Conservation (phyloP, 2,113 vertebrate genomes). For the Carassius gibelio region DNA sequence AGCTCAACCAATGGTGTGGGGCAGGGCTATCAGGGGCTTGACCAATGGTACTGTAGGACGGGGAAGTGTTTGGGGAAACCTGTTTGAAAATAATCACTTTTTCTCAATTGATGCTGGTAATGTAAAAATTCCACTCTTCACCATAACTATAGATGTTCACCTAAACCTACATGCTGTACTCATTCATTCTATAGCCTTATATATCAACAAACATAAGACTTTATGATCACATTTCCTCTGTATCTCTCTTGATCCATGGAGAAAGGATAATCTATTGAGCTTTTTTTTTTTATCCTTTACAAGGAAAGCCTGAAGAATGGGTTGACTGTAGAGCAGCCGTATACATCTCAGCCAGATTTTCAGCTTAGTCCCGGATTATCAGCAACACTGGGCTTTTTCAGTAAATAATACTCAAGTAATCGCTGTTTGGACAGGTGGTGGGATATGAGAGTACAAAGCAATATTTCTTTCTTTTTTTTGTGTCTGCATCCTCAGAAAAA, state of each 20-base stretch:
- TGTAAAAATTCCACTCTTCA: neutral
- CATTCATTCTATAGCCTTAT: neutral
- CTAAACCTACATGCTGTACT: neutral
- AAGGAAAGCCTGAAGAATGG: slow-evolving; percentile 47
- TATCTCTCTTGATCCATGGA: neutral
- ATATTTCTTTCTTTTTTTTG: neutral
- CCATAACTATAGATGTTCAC: neutral
- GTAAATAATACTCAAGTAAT: slow-evolving; percentile 62
- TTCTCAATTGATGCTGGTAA: neutral
- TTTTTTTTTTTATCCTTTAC: slow-evolving; percentile 44
- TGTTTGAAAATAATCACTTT: neutral
- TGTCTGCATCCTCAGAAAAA: neutral
- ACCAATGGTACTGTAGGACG: neutral
- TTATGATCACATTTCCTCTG: neutral
- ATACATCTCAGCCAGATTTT: slow-evolving; percentile 61
- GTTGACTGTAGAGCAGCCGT: slow-evolving; percentile 42
- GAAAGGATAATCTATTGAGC: slow-evolving; percentile 45
- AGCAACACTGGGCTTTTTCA: slow-evolving; percentile 56
- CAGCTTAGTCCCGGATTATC: slow-evolving; percentile 67
- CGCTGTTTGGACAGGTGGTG: slow-evolving; percentile 53
- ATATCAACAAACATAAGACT: neutral
- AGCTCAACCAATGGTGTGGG: neutral
- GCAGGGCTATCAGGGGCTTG: neutral
- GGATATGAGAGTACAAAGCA: slow-evolving; percentile 31
- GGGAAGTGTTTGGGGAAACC: neutral